Percentiles rank a stretch among this genome's conserved stretches.
Evolutionary conservation across 2,113 vertebrate genomes (phyloP).

Genomic region (Cryptotis parvus): DNA sequence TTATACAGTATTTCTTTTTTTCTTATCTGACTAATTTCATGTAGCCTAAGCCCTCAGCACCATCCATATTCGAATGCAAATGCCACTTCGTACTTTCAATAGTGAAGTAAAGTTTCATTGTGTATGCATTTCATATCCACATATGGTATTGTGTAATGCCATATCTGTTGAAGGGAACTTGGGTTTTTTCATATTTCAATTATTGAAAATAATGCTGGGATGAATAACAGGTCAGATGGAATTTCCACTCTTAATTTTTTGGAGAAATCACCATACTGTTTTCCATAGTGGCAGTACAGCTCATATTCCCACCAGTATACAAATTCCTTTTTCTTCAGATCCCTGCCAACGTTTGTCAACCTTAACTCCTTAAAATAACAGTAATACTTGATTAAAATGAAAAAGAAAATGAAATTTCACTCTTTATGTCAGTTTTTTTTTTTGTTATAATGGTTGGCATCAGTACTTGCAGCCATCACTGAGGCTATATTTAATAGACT

Average conservation of each 20-base stretch:
- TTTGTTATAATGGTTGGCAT: constrained; percentile 38
- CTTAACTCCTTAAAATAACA: constrained; percentile 49
- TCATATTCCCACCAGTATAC: not conserved
- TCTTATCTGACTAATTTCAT: not conserved
- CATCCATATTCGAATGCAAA: not conserved
- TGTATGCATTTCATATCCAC: not conserved
- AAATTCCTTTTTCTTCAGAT: not conserved
- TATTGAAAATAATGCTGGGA: not conserved
- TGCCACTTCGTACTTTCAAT: not conserved
- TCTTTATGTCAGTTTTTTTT: constrained; percentile 39
- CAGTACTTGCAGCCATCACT: not conserved
- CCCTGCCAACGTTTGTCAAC: not conserved
- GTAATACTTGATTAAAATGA: constrained; percentile 14
- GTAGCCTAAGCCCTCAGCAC: not conserved
- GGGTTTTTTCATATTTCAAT: not conserved
- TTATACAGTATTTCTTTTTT: not conserved
- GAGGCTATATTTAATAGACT: not conserved
- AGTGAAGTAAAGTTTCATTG: not conserved
- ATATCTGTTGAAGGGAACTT: not conserved
- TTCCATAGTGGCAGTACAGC: not conserved
- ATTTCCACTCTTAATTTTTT: not conserved
- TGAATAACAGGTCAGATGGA: not conserved
- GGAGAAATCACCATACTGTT: not conserved
- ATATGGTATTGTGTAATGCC: not conserved
- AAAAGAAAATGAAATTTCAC: constrained; percentile 15